phyloP scores from a whole-genome alignment of 1,140 invertebrate species.

The Euborellia annulipes region DNA sequence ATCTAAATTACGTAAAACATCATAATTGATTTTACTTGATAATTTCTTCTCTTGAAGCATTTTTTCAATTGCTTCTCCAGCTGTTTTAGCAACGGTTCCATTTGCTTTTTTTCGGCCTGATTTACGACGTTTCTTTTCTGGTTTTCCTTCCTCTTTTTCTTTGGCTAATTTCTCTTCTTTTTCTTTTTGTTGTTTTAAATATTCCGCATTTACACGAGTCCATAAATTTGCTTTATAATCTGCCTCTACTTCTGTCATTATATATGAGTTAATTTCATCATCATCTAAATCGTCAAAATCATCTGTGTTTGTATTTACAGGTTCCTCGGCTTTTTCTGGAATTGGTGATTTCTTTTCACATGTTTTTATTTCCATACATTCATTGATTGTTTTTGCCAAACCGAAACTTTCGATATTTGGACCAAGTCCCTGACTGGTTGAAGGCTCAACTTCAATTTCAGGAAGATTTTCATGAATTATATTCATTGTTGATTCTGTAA shows the following conservation, averaged over 20 bases:
- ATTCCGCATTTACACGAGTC: conserved; percentile 69
- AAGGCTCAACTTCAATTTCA: not conserved
- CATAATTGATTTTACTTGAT: conserved; percentile 94
- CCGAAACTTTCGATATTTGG: too few relatives aligned
- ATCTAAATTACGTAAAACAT: conserved; percentile 75
- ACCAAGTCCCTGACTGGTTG: not conserved
- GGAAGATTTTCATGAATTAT: conserved; percentile 32
- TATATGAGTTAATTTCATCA: conserved; percentile 72
- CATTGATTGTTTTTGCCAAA: conserved; percentile 20
- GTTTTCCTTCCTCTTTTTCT: conserved; percentile 63
- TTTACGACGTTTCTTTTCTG: conserved; percentile 53
- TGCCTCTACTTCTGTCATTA: conserved; percentile 67
- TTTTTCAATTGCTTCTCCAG: conserved; percentile 81
- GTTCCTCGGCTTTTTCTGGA: conserved; percentile 14
- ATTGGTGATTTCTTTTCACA: too few relatives aligned
- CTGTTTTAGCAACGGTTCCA: conserved; percentile 10
- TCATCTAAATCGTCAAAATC: conserved; percentile 70
- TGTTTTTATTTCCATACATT: conserved; percentile 22
- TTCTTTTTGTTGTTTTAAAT: conserved; percentile 66
- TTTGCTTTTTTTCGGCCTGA: conserved; percentile 11
- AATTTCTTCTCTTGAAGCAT: conserved; percentile 90
- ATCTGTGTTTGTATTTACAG: conserved; percentile 9
- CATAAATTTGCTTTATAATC: conserved; percentile 64
- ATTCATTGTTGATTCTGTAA: conserved; percentile 37
- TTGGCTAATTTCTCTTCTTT: conserved; percentile 60